Conservation (phyloP, 2,888 invertebrate species). For the Entomobrya proxima region DNA sequence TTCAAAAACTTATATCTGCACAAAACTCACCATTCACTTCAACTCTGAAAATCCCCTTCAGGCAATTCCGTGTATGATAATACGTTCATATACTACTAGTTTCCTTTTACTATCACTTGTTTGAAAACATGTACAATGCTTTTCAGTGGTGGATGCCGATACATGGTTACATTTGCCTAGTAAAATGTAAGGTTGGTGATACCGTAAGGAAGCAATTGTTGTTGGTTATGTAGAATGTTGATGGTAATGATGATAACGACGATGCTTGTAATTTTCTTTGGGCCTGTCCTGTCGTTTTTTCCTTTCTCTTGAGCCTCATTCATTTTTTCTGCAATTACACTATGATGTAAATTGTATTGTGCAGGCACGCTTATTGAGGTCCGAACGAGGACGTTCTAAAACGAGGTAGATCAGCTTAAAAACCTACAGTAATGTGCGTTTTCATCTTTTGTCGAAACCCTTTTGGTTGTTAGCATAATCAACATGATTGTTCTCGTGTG, state of each 20-base stretch:
- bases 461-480: constrained; percentile 34
- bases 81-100: background rate
- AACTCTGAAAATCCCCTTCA: constrained; percentile 32
- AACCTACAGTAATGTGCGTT: background rate
- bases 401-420: background rate
- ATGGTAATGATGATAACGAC: background rate
- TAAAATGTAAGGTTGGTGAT: background rate
- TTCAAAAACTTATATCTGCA: too few species aligned
- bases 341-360: background rate
- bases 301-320: background rate
- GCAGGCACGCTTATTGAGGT: background rate
- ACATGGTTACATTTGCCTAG: constrained; percentile 7
- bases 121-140: constrained; percentile 9
- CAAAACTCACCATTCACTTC: background rate
- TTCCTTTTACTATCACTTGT: background rate
- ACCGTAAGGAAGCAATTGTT: background rate
- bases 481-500: constrained; percentile 21
- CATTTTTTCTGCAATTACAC: constrained; percentile 50
- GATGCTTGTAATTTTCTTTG: background rate
- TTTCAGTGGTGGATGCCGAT: background rate
- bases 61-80: background rate
- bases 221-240: constrained; percentile 14
- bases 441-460: background rate
- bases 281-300: constrained; percentile 6
- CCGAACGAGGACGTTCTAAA: background rate